These are phyloP conservation scores for Drosophila phalerata DNA, from an alignment of 2,888 invertebrate species.

Conservation along the genomic window DNA sequence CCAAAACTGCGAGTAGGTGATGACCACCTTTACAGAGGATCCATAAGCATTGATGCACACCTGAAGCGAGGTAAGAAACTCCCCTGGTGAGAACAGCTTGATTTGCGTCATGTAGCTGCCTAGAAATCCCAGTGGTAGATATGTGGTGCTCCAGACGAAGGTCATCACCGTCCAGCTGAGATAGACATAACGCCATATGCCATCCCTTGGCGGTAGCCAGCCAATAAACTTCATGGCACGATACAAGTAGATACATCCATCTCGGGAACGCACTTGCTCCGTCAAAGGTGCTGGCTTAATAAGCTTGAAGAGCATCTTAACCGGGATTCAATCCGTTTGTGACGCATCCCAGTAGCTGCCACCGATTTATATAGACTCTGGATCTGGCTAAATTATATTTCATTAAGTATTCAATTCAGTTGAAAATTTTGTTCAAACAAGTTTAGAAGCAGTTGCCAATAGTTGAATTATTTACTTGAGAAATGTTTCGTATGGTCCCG, in stretches of 20 bases:
- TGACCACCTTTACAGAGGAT: constrained; percentile 63
- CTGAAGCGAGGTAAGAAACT: constrained; percentile 75
- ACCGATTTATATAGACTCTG: constrained; percentile 47
- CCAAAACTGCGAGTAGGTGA: constrained; percentile 57
- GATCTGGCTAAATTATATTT: constrained; percentile 5
- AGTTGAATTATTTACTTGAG: constrained; percentile 66
- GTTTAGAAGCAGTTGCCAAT: constrained; percentile 42
- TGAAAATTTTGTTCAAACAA: constrained; percentile 54
- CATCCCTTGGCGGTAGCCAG: constrained; percentile 59
- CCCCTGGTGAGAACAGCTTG: constrained; percentile 61
- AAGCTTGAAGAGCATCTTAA: constrained; percentile 60
- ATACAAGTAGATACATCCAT: constrained; percentile 67
- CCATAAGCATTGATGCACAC: constrained; percentile 70
- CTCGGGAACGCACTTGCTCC: constrained; percentile 41
- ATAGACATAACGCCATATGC: constrained; percentile 52
- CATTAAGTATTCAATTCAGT: constrained; percentile 52
- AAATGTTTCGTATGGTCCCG: constrained; percentile 46
- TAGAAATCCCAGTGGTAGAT: constrained; percentile 64
- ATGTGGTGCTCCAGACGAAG: constrained; percentile 43
- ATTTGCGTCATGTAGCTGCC: constrained; percentile 63
- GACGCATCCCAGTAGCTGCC: neutral
- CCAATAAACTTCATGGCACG: constrained; percentile 62
- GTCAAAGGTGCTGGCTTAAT: constrained; percentile 55
- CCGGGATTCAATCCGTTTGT: constrained; percentile 6
- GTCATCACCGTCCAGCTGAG: constrained; percentile 49